Base-by-base conservation (phyloP, 2,888 invertebrate genomes). In the Chrysopilus asiliformis region DNA sequence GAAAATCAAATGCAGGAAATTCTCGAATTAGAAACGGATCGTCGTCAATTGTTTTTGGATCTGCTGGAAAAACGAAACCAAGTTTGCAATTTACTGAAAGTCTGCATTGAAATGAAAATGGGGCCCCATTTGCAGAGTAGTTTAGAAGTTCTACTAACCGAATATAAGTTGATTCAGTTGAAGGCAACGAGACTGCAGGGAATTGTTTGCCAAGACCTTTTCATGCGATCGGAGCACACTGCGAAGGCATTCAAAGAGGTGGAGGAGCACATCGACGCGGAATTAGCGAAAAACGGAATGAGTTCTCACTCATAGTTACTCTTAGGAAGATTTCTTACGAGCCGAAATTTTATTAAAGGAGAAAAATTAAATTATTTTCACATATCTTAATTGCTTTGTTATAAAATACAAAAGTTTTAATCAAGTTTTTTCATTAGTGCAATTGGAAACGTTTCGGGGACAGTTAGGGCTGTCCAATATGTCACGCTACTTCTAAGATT, bases 171-270 rank as follows among this genome's bases (percentile, higher is more conserved):
- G 17, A 48, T 52, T 34, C 55, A 56, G 32, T 49, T 50, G 5
- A 60, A 59, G 27, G 47, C 54, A 0, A 52, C 52, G 4, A 37
- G 56, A 7, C 39, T 60, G 30, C 53, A 54, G 3, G 41, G 43
- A 5, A 53, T 46, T 26, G 47, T 57, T 2, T 40, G 49, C 3
- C 49, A 51, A 17, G 53, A 54, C 8, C 39, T 56, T 13, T 44
- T 50, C 18, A 39, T 51, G 0, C 50, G 53, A 3, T 49, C 57
- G 0, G 56, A 56, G 2, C 48, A 56, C 13, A 55, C 53, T 4
- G 20, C 52, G 1, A 54, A 52, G 29, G 60, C 60, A 0, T 46
- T 60, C 14, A 53, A 54, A 32, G 58, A 55, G 33, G 52, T 53
- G 0, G 52, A 53, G 15, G 42, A 42, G 3, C 49, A 53, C 39